Conservation (phyloP, 2,888 invertebrate genomes). For the Drosophila neonasuta region DNA sequence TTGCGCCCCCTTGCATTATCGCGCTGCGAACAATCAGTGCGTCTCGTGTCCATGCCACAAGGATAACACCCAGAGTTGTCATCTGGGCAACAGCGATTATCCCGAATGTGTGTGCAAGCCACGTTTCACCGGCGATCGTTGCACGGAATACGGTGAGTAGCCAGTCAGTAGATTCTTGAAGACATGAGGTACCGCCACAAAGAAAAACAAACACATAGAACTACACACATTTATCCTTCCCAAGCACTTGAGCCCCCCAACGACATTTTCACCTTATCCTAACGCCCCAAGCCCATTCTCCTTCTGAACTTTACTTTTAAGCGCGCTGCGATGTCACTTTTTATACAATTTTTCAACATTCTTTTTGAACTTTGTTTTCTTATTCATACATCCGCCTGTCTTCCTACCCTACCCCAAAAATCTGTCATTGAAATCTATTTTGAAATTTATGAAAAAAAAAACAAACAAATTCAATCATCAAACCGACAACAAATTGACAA, state of each 20-base stretch:
- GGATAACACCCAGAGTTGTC: constrained; percentile 78
- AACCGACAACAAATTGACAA: constrained; percentile 33
- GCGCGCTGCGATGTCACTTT: constrained; percentile 25
- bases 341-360: constrained; percentile 52
- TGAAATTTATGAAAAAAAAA: constrained; percentile 9
- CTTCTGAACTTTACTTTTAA: constrained; percentile 24
- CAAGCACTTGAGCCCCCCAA: background rate
- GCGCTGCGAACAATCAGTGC: constrained; percentile 84
- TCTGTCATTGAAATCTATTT: constrained; percentile 12
- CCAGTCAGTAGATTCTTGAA: background rate
- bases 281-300: background rate
- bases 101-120: constrained; percentile 88
- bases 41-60: constrained; percentile 88
- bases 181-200: background rate
- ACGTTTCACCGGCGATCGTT: constrained; percentile 87
- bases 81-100: constrained; percentile 85
- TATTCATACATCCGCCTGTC: constrained; percentile 39
- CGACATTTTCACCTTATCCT: too few relatives aligned
- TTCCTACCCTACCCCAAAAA: background rate
- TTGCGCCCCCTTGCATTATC: constrained; percentile 88
- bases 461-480: constrained; percentile 19
- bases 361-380: constrained; percentile 60
- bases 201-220: background rate
- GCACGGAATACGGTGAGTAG: constrained; percentile 84
- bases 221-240: constrained; percentile 7